These are phyloP conservation scores for Odiellus spinosus DNA, from an alignment of 2,888 invertebrate species.

Conservation along the genomic window DNA sequence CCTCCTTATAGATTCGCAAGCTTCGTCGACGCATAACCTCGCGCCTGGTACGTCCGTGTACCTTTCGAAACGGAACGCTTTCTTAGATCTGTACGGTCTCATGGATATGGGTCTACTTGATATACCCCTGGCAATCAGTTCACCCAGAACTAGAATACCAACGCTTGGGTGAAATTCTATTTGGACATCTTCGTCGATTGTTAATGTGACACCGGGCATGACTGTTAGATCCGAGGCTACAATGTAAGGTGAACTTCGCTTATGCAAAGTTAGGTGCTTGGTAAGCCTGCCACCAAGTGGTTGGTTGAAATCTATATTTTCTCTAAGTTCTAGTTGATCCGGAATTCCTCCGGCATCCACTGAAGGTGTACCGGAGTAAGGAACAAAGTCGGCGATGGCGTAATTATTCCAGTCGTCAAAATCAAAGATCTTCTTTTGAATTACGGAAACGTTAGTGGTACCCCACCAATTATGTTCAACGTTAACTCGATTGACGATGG, in stretches of 20 bases:
- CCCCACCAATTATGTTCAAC: slow-evolving; percentile 97
- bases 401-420: slow-evolving; percentile 99
- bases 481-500: slow-evolving; percentile 67
- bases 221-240: slow-evolving; percentile 83
- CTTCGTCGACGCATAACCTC: slow-evolving; percentile 19
- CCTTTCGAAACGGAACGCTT: slow-evolving; percentile 7
- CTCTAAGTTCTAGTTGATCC: slow-evolving; percentile 4
- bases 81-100: slow-evolving; percentile 18
- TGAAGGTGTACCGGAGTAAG: slow-evolving; percentile 38
- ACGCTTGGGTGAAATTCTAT: slow-evolving; percentile 91
- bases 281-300: slow-evolving; percentile 56
- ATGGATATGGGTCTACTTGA: slow-evolving; percentile 21
- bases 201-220: slow-evolving; percentile 79
- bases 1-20: slow-evolving; percentile 27
- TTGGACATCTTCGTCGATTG: slow-evolving; percentile 71
- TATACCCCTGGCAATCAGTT: slow-evolving; percentile 64
- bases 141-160: slow-evolving; percentile 84
- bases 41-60: slow-evolving; percentile 6
- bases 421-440: slow-evolving; percentile 76
- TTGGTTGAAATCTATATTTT: slow-evolving; percentile 33
- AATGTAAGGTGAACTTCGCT: slow-evolving; percentile 52
- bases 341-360: slow-evolving; percentile 12
- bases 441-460: slow-evolving; percentile 49
- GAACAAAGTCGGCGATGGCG: slow-evolving; percentile 76
- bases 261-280: slow-evolving; percentile 44